Evolutionary conservation across 2,888 invertebrate species (phyloP), one percentile per base, ranked within the genome.

Genomic region (Phaedon cochleariae): DNA sequence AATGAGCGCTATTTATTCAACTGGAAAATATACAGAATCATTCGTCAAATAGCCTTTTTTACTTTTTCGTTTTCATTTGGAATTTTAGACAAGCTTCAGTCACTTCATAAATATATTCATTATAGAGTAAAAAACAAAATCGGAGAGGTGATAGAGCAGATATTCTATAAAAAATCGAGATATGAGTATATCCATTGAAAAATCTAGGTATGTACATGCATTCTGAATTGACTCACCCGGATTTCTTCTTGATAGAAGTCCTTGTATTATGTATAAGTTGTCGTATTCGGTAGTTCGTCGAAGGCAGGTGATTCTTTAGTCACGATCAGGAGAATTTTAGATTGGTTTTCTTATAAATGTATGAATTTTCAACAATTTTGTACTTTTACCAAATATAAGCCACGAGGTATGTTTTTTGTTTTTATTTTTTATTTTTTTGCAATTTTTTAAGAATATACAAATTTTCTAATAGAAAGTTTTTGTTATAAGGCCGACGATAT

Each of bases 401-500:
- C 80, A 80, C 79, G 71, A 80, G 62, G 69, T 70, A 67, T 74
- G 73, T 76, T 78, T n/a, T 79, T 73, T 73, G 65, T 71, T 65
- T 74, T 76, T 76, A 77, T n/a, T 79, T 73, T 73, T 64, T 71
- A 64, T 74, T 76, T 74, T 78, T 75, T 76, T 75, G 71, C 69
- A 71, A 71, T 77, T 78, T 79, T 77, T 78, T 80, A 78, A 75
- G 78, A 80, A 78, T 81, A 81, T 82, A 81, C 81, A 82, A 82
- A 81, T 79, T 80, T 79, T 77, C 78, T 80, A 80, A 76, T 81
- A 80, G 75, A 78, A 79, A 77, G 75, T 73, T 72, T 74, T 76
- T 73, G 65, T 73, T 75, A 74, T 81, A 83, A 83, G 83, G 83
- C 83, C 83, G 83, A 83, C 82, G 81, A 79, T 77, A 78, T 83